These are phyloP conservation scores for Bujurquina vittata DNA, from an alignment of 2,113 vertebrate genomes.

Conservation along the genomic window DNA sequence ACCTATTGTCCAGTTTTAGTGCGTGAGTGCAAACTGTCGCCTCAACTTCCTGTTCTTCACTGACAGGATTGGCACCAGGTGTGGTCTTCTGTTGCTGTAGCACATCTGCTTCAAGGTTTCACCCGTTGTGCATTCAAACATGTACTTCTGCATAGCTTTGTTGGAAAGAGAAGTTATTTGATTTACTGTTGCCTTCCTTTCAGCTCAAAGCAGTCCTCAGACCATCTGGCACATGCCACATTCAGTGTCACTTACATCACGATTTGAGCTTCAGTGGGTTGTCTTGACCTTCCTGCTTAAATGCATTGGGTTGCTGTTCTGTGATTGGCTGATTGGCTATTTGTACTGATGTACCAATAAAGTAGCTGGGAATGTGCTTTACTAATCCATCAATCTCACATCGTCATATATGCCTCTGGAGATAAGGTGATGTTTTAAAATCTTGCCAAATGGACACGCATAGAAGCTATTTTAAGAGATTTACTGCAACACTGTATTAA, in stretches of 20 bases:
- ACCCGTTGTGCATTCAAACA: too few relatives aligned
- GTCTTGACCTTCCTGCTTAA: not conserved
- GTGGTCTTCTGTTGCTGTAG: not conserved
- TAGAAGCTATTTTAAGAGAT: not conserved
- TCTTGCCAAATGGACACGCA: constrained; percentile 25
- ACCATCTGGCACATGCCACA: not conserved
- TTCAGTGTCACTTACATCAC: not conserved
- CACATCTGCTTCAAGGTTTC: not conserved
- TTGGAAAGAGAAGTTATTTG: not conserved
- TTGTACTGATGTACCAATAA: not conserved
- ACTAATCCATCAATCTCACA: not conserved
- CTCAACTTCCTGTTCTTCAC: too few relatives aligned
- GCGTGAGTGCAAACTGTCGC: too few relatives aligned
- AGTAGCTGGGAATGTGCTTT: not conserved
- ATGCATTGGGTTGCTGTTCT: not conserved
- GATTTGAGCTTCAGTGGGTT: not conserved
- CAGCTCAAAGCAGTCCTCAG: not conserved
- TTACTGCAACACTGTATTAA: not conserved
- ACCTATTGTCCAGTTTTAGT: too few relatives aligned
- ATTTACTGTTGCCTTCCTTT: not conserved
- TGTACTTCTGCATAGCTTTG: not conserved
- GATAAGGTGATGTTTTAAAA: constrained; percentile 46
- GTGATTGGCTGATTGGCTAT: not conserved
- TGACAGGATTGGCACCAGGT: too few relatives aligned
- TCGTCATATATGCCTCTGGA: not conserved